Evolutionary conservation across 2,888 invertebrate species (phyloP), one percentile per base, ranked within the genome.

Genomic region (Ernsta delagoae): DNA sequence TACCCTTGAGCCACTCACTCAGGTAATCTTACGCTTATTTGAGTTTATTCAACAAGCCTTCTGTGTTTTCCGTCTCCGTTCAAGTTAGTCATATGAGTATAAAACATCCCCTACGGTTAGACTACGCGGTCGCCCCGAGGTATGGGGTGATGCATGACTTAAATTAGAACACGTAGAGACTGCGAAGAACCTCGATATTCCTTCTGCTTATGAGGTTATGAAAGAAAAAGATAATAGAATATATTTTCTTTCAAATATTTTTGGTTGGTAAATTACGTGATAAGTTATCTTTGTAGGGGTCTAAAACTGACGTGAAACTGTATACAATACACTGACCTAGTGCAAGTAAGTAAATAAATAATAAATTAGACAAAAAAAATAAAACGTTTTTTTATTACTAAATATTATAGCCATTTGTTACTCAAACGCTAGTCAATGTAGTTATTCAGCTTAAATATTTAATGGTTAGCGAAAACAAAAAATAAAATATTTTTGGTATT

Each of bases 71-170:
- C 50, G 16, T 50, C 24, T 50, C 50, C 50, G 34, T 57, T 34
- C 57, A 57, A 36, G 57, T 57, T n/a, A 50, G 50, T 12, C 16
- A 50, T 50, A 50, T 8, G 8, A 16, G 16, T 16, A 16, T 16
- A 50, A 50, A n/a, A 8, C 16, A 50, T 16, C 50, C 50, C 50
- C 12, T 9, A 34, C 34, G 56, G 5, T 24, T 56, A 31, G 24
- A 5, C 31, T 11, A 5, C 57, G 57, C 57, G 57, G 34, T 12
- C 57, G 50, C 34, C 57, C 36, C 7, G 57, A 36, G 57, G 57
- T 1, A 34, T 57, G 57, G n/a, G 57, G 57, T 56, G 56, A 24
- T 34, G 31, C 56, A 56, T 31, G 31, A n/a, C 56, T 56, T 56
- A 56, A 56, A 56, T 31, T 34, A 56, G 34, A 34, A 56, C 34